Percentiles rank a stretch among this genome's conserved stretches.
Conservation (phyloP, 2,888 invertebrate genomes). For the Aphodius granarius region DNA sequence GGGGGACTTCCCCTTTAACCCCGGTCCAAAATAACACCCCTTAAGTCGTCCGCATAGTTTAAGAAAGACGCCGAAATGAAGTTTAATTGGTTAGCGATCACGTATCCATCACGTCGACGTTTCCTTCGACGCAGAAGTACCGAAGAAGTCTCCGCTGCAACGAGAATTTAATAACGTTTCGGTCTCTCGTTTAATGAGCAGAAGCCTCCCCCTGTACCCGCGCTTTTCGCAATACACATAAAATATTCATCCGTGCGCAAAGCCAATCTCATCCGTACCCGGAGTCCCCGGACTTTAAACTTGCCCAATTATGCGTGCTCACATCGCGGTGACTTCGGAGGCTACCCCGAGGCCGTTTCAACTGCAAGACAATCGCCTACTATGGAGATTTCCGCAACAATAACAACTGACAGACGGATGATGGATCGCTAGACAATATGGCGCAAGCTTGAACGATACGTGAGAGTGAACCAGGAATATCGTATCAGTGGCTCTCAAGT, state of each 20-base stretch:
- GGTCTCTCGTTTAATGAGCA: slow-evolving; percentile 1
- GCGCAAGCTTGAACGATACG: slow-evolving; percentile 34
- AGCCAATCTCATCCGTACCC: slow-evolving; percentile 50
- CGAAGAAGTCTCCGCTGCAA: slow-evolving; percentile 40
- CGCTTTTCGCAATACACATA: slow-evolving; percentile 33
- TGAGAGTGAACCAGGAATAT: slow-evolving; percentile 16
- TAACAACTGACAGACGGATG: slow-evolving; percentile 53
- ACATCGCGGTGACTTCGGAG: slow-evolving; percentile 40
- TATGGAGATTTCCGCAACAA: slow-evolving; percentile 53
- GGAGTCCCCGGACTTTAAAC: slow-evolving; percentile 44
- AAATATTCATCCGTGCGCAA: slow-evolving; percentile 54
- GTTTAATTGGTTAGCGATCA: slow-evolving; percentile 20
- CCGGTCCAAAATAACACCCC: neutral
- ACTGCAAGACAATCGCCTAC: slow-evolving; percentile 47
- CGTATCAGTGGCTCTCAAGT: neutral
- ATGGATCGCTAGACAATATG: slow-evolving; percentile 55
- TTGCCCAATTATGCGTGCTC: slow-evolving; percentile 54
- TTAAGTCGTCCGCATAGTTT: neutral
- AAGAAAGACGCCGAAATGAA: neutral
- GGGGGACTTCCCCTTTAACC: neutral
- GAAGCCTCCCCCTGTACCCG: neutral
- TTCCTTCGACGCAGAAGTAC: neutral
- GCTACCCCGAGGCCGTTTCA: slow-evolving; percentile 36
- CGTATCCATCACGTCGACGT: slow-evolving; percentile 17
- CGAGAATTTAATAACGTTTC: slow-evolving; percentile 47